A percentile compares a stretch with the other conserved stretches of the same genome.
Conservation (phyloP, 2,888 invertebrate species). For the Campoletis raptor region DNA sequence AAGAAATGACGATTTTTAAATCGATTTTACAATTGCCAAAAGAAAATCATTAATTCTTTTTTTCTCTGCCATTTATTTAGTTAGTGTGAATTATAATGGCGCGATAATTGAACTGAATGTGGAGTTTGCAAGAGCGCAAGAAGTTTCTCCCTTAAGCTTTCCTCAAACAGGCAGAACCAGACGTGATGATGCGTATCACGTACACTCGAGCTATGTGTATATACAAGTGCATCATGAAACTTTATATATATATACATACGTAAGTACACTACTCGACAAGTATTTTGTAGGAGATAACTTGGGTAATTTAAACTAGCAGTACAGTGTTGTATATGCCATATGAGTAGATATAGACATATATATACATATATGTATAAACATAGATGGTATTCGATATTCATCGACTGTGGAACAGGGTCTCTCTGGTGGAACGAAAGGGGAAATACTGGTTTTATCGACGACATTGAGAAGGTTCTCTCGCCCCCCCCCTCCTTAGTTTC, state of each 20-base stretch:
- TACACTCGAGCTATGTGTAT: constrained; percentile 13
- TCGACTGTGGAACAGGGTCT: constrained; percentile 31
- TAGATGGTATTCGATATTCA: constrained; percentile 59
- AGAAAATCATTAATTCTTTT: not conserved
- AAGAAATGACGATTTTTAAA: not conserved
- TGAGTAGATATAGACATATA: constrained; percentile 21
- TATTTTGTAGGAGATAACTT: constrained; percentile 44
- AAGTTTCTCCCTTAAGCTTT: constrained; percentile 9
- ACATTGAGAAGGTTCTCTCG: constrained; percentile 64
- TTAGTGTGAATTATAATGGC: not conserved
- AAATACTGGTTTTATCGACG: constrained; percentile 63
- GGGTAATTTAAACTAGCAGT: constrained; percentile 58
- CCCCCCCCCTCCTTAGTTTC: constrained; percentile 7
- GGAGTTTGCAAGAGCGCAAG: not conserved
- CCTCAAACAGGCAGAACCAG: constrained; percentile 42
- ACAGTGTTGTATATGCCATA: constrained; percentile 20
- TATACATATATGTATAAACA: not conserved
- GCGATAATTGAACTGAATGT: not conserved
- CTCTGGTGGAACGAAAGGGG: constrained; percentile 43
- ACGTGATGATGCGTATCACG: constrained; percentile 55
- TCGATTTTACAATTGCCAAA: not conserved
- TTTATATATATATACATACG: not conserved
- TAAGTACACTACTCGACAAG: constrained; percentile 8
- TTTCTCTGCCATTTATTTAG: not conserved
- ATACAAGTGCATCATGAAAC: constrained; percentile 18